These are phyloP conservation scores for Zalophus californianus DNA, from an alignment of 2,797 vertebrate species.

Conservation along the genomic window DNA sequence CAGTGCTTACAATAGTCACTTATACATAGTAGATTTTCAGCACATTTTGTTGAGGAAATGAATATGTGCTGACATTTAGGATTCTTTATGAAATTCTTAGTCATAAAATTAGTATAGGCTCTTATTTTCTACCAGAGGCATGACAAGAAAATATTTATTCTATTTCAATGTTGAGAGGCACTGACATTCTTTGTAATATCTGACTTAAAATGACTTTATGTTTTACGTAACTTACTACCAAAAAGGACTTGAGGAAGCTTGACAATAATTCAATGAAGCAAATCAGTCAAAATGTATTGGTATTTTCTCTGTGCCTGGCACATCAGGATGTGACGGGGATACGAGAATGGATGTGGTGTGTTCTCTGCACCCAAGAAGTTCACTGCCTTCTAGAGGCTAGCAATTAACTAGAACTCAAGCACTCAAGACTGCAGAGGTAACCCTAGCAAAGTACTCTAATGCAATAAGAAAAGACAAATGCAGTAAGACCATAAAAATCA, in stretches of 20 bases:
- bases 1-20: neutral
- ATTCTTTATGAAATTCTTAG: neutral
- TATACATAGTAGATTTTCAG: neutral
- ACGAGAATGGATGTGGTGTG: neutral
- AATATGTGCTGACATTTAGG: neutral
- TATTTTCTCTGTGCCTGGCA: neutral
- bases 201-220: neutral
- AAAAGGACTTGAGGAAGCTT: neutral
- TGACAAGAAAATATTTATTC: neutral
- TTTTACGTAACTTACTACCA: neutral
- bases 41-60: neutral
- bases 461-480: neutral
- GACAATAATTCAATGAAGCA: neutral
- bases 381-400: neutral
- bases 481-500: neutral
- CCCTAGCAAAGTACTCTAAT: slow-evolving; percentile 32
- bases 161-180: neutral
- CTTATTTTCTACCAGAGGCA: neutral
- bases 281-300: neutral
- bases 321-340: neutral
- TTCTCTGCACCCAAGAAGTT: neutral
- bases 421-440: neutral
- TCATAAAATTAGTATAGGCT: neutral
- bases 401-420: neutral
- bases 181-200: neutral